A percentile compares a stretch with the other conserved stretches of the same genome.
Evolutionary conservation across 2,113 vertebrate genomes (phyloP).

Genomic region (Bucco capensis): DNA sequence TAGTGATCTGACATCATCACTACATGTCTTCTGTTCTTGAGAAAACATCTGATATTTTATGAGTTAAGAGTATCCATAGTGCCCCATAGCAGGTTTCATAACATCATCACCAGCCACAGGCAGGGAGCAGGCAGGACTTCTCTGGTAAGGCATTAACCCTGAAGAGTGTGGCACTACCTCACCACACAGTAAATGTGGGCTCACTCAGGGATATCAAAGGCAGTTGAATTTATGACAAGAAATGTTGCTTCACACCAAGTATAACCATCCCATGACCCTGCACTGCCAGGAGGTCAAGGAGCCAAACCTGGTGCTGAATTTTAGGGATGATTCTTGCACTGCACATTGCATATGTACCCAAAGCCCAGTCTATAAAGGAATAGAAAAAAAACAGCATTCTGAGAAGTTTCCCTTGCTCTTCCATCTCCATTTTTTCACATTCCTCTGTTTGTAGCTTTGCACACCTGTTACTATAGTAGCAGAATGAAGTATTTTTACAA

Average conservation of each 20-base stretch:
- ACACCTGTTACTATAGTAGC: slow-evolving; percentile 15
- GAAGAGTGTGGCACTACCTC: neutral
- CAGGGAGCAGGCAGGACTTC: neutral
- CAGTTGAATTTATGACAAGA: neutral
- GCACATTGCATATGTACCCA: neutral
- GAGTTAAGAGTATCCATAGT: neutral
- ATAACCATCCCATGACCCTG: neutral
- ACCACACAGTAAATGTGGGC: neutral
- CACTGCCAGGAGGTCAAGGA: neutral
- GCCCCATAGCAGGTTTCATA: neutral
- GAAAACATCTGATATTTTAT: neutral
- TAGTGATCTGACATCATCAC: neutral
- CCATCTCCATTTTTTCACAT: neutral
- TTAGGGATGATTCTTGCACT: neutral
- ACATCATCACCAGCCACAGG: neutral
- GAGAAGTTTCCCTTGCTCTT: neutral
- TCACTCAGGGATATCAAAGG: neutral
- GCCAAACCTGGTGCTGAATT: neutral
- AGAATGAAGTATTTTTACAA: neutral
- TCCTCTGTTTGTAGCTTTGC: neutral
- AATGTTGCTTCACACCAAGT: neutral
- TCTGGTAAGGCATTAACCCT: neutral
- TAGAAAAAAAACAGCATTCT: neutral
- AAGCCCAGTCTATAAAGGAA: neutral
- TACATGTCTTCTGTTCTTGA: neutral